Percentiles rank a stretch among this genome's conserved stretches.
These are phyloP conservation scores for Brachylomia viminalis DNA, from an alignment of 2,888 invertebrate species.

Conservation along the genomic window DNA sequence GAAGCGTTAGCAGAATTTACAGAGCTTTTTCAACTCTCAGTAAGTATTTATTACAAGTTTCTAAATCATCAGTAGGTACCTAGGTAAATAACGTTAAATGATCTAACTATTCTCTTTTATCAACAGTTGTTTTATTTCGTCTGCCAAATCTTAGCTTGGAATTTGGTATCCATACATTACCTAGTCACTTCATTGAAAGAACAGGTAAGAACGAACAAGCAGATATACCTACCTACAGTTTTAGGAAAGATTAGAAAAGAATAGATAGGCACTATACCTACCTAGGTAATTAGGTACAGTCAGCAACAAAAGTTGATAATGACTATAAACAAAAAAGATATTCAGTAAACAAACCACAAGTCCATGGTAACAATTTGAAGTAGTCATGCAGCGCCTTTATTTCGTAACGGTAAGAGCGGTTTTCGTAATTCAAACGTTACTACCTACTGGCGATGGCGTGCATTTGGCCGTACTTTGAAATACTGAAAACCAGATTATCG, in stretches of 20 bases:
- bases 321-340: neutral
- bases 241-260: neutral
- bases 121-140: slow-evolving; percentile 77
- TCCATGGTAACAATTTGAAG: neutral
- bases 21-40: slow-evolving; percentile 74
- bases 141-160: slow-evolving; percentile 74
- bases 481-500: neutral
- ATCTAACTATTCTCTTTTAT: slow-evolving; percentile 32
- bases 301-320: neutral
- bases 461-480: neutral
- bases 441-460: too few species aligned
- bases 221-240: neutral
- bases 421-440: neutral
- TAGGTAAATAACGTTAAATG: neutral
- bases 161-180: slow-evolving; percentile 75
- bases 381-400: neutral
- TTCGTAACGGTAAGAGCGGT: neutral
- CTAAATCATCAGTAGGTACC: neutral
- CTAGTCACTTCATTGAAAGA: slow-evolving; percentile 74
- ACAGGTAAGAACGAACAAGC: slow-evolving; percentile 69
- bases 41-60: slow-evolving; percentile 61
- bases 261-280: neutral
- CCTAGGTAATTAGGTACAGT: neutral
- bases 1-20: slow-evolving; percentile 73
- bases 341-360: neutral